Conservation (phyloP, 2,797 vertebrate species). For the Xiphorhynchus erythropygius region DNA sequence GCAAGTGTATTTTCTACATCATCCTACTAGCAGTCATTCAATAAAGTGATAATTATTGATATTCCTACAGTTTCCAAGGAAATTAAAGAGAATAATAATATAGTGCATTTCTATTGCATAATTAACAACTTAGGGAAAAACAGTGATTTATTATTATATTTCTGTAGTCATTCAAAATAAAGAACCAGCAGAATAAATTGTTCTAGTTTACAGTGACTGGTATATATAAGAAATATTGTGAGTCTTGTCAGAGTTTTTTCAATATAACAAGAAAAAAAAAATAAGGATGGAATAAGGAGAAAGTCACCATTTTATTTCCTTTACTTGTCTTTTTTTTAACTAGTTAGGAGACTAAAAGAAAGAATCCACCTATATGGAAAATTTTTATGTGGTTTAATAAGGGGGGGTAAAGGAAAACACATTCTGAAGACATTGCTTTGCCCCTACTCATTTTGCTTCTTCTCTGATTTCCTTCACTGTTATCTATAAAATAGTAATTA, state of each 20-base stretch:
- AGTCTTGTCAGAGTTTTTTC: not conserved
- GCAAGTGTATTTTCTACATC: not conserved
- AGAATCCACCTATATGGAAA: not conserved
- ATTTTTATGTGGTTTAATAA: not conserved
- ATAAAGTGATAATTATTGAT: not conserved
- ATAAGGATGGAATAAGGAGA: not conserved
- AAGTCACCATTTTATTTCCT: not conserved
- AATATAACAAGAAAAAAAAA: not conserved
- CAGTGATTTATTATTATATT: not conserved
- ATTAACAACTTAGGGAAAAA: not conserved
- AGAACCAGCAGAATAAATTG: not conserved
- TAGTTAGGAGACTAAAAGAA: not conserved
- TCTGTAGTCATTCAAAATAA: not conserved
- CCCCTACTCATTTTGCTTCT: not conserved
- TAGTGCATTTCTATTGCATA: rapidly evolving
- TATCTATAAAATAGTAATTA: not conserved
- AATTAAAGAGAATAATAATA: not conserved
- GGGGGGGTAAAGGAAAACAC: not conserved
- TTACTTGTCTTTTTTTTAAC: not conserved
- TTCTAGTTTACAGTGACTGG: not conserved
- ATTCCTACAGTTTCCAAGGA: not conserved
- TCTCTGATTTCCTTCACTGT: not conserved
- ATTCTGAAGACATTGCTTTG: not conserved
- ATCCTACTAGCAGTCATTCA: not conserved
- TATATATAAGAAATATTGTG: not conserved